Evolutionary conservation across 2,888 invertebrate species (phyloP).

Genomic region (Heteromurus nitidus): DNA sequence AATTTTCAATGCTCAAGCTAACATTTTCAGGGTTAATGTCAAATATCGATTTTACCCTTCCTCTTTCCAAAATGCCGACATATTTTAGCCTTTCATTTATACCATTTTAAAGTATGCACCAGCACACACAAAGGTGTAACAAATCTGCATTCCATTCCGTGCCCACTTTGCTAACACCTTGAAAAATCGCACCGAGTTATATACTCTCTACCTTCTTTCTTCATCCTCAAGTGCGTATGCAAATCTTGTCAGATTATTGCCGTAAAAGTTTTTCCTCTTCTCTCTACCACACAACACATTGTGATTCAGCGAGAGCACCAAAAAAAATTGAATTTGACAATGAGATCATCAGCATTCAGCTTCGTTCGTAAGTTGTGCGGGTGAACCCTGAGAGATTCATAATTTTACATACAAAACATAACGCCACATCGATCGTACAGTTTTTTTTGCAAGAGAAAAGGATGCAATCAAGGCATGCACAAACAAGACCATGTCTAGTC

Average conservation of each 20-base stretch:
- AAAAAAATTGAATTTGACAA: slow-evolving; percentile 22
- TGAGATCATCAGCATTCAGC: slow-evolving; percentile 10
- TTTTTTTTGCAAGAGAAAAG: background rate
- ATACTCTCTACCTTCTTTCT: background rate
- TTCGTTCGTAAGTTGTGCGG: background rate
- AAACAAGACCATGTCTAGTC: too few species aligned
- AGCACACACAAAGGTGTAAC: too few species aligned
- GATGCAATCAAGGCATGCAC: too few species aligned
- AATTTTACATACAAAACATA: background rate
- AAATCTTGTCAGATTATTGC: background rate
- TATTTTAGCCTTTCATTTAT: too few species aligned
- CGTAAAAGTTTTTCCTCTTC: too few species aligned
- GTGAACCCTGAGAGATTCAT: background rate
- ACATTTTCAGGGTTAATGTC: too few species aligned
- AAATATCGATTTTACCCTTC: too few species aligned
- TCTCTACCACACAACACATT: too few species aligned
- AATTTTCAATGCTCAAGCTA: too few species aligned
- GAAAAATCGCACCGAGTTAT: background rate
- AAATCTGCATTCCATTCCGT: too few species aligned
- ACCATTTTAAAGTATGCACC: too few species aligned
- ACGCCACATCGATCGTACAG: background rate
- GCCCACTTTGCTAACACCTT: background rate
- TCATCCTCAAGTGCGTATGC: background rate
- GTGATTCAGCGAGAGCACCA: slow-evolving; percentile 1
- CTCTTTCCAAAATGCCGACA: too few species aligned